phyloP scores from a whole-genome alignment of 2,113 vertebrate species.

The Porphyrio hochstetteri region DNA sequence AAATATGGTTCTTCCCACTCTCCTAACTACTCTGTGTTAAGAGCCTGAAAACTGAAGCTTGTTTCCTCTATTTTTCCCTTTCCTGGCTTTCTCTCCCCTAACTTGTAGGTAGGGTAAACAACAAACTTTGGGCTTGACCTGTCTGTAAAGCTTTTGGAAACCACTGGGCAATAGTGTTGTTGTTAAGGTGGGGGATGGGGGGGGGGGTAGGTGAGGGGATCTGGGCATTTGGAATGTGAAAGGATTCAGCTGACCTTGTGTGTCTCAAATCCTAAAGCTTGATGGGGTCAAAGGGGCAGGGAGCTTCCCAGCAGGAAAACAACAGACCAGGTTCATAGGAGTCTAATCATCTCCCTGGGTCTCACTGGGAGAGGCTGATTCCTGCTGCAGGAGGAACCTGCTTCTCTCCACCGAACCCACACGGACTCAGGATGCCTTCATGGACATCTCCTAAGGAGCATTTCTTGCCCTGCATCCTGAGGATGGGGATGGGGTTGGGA shows the following conservation, averaged over 20 bases:
- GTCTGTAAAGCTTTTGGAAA: background rate
- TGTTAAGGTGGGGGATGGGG: background rate
- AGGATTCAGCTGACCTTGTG: conserved; percentile 30
- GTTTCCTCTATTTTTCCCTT: background rate
- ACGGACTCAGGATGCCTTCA: background rate
- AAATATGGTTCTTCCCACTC: no score
- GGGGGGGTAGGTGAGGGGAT: background rate
- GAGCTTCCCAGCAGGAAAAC: background rate
- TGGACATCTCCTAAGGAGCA: background rate
- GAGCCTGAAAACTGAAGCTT: background rate
- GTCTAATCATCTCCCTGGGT: accelerated
- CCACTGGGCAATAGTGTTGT: background rate
- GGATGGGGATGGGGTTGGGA: background rate
- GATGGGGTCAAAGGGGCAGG: background rate
- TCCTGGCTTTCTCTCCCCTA: background rate
- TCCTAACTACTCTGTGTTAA: background rate
- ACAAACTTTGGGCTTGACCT: background rate
- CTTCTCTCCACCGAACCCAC: accelerated
- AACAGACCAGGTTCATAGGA: background rate
- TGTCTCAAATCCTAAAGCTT: background rate
- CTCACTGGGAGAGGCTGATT: background rate
- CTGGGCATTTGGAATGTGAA: background rate
- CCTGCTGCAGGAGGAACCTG: background rate
- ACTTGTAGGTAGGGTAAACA: background rate
- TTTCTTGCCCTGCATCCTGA: background rate